Percentiles rank a stretch among this genome's conserved stretches.
Conservation (phyloP, 1,140 invertebrate species). For the Leptinotarsa defecta region DNA sequence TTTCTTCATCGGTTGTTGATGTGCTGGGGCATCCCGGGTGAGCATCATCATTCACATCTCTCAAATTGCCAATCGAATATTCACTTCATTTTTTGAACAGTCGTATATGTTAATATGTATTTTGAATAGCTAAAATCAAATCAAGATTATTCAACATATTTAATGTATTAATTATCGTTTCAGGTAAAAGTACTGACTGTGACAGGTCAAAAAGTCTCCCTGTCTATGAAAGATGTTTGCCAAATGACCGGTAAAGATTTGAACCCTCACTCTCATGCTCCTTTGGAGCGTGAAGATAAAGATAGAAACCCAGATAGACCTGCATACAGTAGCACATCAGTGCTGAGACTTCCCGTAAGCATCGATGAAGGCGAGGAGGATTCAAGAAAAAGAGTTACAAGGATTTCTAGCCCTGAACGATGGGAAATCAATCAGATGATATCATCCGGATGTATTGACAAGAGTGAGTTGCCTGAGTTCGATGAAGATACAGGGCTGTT, state of each 20-base stretch:
- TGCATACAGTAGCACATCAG: slow-evolving; percentile 79
- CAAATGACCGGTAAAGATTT: slow-evolving; percentile 93
- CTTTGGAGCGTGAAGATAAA: slow-evolving; percentile 68
- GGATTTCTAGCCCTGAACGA: slow-evolving; percentile 84
- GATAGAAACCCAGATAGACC: slow-evolving; percentile 88
- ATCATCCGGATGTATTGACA: slow-evolving; percentile 81
- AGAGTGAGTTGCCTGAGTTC: slow-evolving; percentile 89
- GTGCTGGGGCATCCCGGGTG: too few relatives aligned
- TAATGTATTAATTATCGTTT: slow-evolving; percentile 9
- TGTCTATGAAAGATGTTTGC: slow-evolving; percentile 98
- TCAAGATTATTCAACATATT: too few relatives aligned
- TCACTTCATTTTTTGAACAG: too few relatives aligned
- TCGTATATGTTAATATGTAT: too few relatives aligned
- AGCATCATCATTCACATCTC: too few relatives aligned
- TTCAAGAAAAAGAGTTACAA: slow-evolving; percentile 64
- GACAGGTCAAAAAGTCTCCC: slow-evolving; percentile 90
- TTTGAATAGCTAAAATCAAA: too few relatives aligned
- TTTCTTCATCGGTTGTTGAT: too few relatives aligned
- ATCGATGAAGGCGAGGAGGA: slow-evolving; percentile 76
- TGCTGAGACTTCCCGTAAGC: slow-evolving; percentile 70
- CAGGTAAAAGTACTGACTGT: slow-evolving; percentile 85
- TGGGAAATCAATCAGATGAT: slow-evolving; percentile 92
- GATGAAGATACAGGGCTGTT: slow-evolving; percentile 86
- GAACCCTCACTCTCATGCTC: slow-evolving; percentile 78
- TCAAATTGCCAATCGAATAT: too few relatives aligned